Base-by-base conservation (phyloP, 1,140 invertebrate genomes). In the Drosophila cardini region DNA sequence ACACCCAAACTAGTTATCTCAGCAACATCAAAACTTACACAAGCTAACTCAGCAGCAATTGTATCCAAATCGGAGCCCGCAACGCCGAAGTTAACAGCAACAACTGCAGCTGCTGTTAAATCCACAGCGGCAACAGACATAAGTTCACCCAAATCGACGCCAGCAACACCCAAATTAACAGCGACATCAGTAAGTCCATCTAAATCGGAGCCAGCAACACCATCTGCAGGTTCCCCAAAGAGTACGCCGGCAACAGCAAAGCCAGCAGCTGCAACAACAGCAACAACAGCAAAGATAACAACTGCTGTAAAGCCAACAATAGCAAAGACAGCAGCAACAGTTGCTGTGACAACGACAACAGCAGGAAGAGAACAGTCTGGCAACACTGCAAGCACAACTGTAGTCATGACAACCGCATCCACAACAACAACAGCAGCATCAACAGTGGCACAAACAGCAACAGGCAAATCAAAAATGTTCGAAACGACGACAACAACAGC, bases 391-490 rank as follows among this genome's bases (percentile, higher is more conserved):
- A 32, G 42, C 38, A 53, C 42, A 30, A 30, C 67, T 48, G 55
- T 72, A 56, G 70, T 57, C 69, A 72, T 72, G 60, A 68, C 36
- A 58, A 67, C 57, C 18, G 38, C 57, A 53, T 48, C 55, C 68
- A 43, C 43, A 61, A 69, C n/a, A 38, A 21, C 50, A 72, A 40
- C 52, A 61, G 34, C 58, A 72, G 34, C 52, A 61, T 26, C 58
- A 60, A 15, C 21, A 60, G n/a, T 16, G 36, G n/a, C 68, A 58
- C 15, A 32, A 68, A 76, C 72, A 63, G 53, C 80, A 67, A 43
- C 57, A 65, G 64, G 56, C 69, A 72, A 75, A 72, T 61, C 78
- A 75, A 71, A 76, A 76, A 42, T 75, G 42, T 58, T 7, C 61
- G 72, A 75, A 71, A 72, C 55, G 36, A 40, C 63, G 30, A n/a